Conservation (phyloP, 2,113 vertebrate genomes). For the Gambusia affinis region DNA sequence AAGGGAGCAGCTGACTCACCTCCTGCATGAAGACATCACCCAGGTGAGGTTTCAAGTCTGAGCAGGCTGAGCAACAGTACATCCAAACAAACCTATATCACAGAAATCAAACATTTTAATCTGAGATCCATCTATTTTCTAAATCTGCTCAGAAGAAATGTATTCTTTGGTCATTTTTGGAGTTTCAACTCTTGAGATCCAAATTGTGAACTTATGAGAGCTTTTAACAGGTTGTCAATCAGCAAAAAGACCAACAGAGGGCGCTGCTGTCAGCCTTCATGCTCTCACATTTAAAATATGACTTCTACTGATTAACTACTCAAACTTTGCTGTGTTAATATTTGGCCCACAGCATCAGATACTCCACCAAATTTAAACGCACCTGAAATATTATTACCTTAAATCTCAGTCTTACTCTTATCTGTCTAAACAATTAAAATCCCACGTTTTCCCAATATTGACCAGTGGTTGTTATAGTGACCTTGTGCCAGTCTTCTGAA, state of each 20-base stretch:
- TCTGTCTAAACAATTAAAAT: no score
- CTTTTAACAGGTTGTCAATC: neutral
- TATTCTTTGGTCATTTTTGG: neutral
- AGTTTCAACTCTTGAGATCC: neutral
- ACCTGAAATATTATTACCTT: no score
- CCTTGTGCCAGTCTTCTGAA: no score
- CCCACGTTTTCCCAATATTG: no score
- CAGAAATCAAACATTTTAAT: neutral
- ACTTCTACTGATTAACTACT: neutral
- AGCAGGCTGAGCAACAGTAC: neutral
- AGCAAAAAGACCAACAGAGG: neutral
- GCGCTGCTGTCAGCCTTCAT: neutral
- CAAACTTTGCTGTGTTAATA: neutral
- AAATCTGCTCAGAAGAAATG: neutral
- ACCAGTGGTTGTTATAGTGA: no score
- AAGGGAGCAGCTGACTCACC: slow-evolving; percentile 16
- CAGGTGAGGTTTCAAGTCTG: slow-evolving; percentile 36
- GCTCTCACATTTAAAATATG: neutral
- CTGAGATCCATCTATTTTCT: neutral
- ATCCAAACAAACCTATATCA: neutral
- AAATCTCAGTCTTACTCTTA: no score
- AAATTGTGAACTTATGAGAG: neutral
- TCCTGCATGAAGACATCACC: slow-evolving; percentile 31
- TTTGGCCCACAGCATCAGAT: neutral
- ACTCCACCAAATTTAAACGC: no score